phyloP scores from a whole-genome alignment of 2,113 vertebrate genomes.

The Scatophagus argus region DNA sequence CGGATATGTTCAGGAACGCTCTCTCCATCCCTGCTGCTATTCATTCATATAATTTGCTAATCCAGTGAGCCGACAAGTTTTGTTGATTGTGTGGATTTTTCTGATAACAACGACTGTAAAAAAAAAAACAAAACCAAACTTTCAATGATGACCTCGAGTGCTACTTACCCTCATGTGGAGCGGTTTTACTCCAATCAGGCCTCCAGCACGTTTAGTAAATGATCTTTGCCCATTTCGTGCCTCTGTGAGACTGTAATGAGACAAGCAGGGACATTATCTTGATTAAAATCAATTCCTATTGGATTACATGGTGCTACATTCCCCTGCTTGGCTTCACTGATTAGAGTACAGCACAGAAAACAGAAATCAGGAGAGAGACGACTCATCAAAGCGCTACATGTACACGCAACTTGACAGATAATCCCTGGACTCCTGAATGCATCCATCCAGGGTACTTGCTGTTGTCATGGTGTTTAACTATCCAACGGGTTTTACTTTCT shows the following conservation, averaged over 20 bases:
- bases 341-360: slow-evolving; percentile 39
- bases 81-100: slow-evolving; percentile 10
- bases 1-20: not conserved
- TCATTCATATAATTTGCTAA: not conserved
- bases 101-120: slow-evolving; percentile 27
- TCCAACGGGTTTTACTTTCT: not conserved
- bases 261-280: slow-evolving; percentile 76
- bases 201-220: slow-evolving; percentile 61
- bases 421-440: slow-evolving; percentile 16
- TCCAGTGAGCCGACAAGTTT: slow-evolving; percentile 10
- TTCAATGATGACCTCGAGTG: slow-evolving; percentile 38
- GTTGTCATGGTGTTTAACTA: not conserved
- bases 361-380: slow-evolving; percentile 38
- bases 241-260: slow-evolving; percentile 66
- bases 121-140: too few relatives aligned
- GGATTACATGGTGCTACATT: slow-evolving; percentile 61
- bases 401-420: slow-evolving; percentile 28
- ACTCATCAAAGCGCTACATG: not conserved
- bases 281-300: slow-evolving; percentile 83
- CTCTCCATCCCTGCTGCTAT: not conserved
- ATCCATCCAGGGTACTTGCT: not conserved
- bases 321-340: slow-evolving; percentile 46
- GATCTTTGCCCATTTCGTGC: slow-evolving; percentile 65
- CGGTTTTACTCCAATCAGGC: slow-evolving; percentile 25
- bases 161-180: not conserved